Percentiles rank a stretch among this genome's conserved stretches.
These are phyloP conservation scores for Hyles lineata DNA, from an alignment of 2,888 invertebrate genomes.

Conservation along the genomic window DNA sequence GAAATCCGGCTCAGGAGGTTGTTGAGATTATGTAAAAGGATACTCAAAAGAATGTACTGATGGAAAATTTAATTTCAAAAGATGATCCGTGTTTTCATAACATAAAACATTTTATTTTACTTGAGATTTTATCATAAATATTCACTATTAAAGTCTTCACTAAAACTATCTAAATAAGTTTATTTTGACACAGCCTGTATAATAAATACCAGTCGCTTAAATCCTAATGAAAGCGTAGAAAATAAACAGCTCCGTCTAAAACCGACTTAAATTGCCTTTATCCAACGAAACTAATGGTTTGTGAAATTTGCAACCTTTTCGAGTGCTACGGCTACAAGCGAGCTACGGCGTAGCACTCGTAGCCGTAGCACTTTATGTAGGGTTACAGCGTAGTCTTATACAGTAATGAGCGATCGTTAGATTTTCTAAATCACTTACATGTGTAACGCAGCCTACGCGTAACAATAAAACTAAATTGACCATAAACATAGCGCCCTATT, in stretches of 20 bases:
- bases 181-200: neutral
- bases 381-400: constrained; percentile 16
- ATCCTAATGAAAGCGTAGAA: constrained; percentile 46
- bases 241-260: constrained; percentile 52
- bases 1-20: constrained; percentile 55
- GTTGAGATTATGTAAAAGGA: constrained; percentile 50
- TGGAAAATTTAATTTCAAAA: constrained; percentile 44
- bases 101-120: neutral
- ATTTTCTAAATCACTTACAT: constrained; percentile 27
- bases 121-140: neutral
- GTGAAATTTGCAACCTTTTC: constrained; percentile 62
- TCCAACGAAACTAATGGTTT: constrained; percentile 57
- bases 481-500: constrained; percentile 18
- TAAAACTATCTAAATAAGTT: neutral
- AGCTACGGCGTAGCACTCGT: constrained; percentile 45
- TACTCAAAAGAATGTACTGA: constrained; percentile 48
- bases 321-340: constrained; percentile 53
- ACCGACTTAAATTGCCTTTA: constrained; percentile 54
- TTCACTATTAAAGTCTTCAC: neutral
- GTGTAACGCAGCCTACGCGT: constrained; percentile 16
- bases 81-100: neutral
- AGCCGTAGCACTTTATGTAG: constrained; percentile 42
- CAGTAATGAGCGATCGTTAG: constrained; percentile 25
- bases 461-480: constrained; percentile 30
- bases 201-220: constrained; percentile 28